These are phyloP conservation scores for Axis porcinus DNA, from an alignment of 2,113 vertebrate genomes.

Conservation along the genomic window DNA sequence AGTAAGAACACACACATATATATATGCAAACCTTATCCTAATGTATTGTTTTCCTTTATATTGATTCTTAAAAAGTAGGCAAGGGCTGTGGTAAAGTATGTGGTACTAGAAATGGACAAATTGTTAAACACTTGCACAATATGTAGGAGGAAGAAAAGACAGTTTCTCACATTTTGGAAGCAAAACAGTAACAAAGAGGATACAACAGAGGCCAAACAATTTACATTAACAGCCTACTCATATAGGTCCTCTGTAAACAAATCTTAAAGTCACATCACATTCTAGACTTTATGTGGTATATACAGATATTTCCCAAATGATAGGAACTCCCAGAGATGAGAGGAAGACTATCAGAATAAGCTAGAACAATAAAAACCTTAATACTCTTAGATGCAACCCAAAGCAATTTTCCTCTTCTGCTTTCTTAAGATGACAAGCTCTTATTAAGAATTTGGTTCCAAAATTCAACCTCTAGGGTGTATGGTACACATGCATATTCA, in stretches of 20 bases:
- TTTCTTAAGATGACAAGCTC: neutral
- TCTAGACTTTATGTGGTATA: neutral
- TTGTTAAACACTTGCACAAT: constrained; percentile 23
- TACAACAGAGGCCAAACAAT: neutral
- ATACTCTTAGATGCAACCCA: neutral
- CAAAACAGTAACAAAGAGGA: neutral
- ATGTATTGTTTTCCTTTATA: constrained; percentile 39
- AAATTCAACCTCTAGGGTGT: neutral
- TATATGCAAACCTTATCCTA: constrained; percentile 38
- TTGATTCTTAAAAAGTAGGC: neutral
- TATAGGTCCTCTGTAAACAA: constrained; percentile 21
- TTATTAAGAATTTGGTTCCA: neutral
- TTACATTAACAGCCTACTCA: neutral
- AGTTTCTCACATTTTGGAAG: constrained; percentile 20
- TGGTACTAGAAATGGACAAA: neutral
- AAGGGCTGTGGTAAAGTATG: neutral
- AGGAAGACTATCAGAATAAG: neutral
- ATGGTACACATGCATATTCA: neutral
- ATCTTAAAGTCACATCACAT: neutral
- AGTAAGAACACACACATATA: neutral
- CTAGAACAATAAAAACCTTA: neutral
- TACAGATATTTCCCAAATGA: neutral
- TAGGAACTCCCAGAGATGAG: neutral
- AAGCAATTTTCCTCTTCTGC: neutral
- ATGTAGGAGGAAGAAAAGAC: constrained; percentile 9